Evolutionary conservation across 1,140 invertebrate genomes (phyloP).

Genomic region (Argopecten irradians): DNA sequence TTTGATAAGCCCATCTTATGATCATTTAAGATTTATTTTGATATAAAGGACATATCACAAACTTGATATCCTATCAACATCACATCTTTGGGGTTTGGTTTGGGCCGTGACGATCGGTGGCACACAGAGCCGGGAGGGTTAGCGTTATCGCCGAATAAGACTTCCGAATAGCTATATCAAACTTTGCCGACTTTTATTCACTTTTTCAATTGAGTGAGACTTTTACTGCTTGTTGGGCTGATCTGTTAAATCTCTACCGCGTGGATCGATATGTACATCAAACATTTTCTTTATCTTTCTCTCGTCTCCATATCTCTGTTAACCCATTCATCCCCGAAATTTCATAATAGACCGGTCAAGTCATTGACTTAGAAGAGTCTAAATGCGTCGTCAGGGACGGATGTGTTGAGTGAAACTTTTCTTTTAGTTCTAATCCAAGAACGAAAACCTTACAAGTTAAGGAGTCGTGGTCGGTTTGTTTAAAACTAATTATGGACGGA

Average conservation of each 20-base stretch:
- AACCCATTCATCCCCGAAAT: too few species aligned
- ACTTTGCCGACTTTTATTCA: background rate
- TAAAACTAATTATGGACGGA: too few species aligned
- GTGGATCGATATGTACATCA: background rate
- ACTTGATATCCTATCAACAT: background rate
- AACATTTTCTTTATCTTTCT: background rate
- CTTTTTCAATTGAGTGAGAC: constrained; percentile 21
- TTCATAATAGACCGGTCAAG: too few species aligned
- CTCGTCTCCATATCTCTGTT: background rate
- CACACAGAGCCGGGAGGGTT: background rate
- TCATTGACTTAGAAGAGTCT: too few species aligned
- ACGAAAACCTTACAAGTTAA: too few species aligned
- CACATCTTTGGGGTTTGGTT: background rate
- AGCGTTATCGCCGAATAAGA: background rate
- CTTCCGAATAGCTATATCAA: background rate
- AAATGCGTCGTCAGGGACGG: too few species aligned
- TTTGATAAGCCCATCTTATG: constrained; percentile 22
- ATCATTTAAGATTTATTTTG: constrained; percentile 19
- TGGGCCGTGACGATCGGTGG: background rate
- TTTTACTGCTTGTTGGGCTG: background rate
- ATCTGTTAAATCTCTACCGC: background rate
- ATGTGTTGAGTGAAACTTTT: background rate
- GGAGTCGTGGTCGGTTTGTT: too few species aligned
- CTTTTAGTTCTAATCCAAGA: background rate
- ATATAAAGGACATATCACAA: constrained; percentile 11